Evolutionary conservation across 2,797 vertebrate genomes (phyloP), one percentile per base, ranked within the genome.

Genomic region (Crax fasciolata): DNA sequence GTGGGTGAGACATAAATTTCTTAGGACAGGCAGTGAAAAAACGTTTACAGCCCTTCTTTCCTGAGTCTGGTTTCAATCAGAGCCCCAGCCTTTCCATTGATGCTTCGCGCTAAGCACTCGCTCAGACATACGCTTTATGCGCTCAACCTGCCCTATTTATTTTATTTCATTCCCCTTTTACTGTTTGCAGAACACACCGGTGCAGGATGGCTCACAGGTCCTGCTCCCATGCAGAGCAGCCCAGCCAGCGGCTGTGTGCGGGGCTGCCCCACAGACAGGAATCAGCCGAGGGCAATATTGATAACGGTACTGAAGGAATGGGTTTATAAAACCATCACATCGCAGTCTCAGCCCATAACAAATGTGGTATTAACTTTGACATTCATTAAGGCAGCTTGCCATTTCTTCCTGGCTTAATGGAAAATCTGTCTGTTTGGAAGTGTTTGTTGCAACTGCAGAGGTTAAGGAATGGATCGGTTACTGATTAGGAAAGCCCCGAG

Each of bases 1-100:
- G 97, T 97, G 98, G 97, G 97, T 98, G 97, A 98, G 97, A 98
- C 96, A 98, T 98, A 97, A 97, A 98, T 98, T 98, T 98, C 97
- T 98, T 96, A 97, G 96, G 97, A 97, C 97, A 98, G 97, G 97
- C 96, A 97, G 96, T 95, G 97, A 97, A 97, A 97, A 97, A 97
- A 96, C 92, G 62, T 97, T 97, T 97, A 97, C 96, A 97, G 95
- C 96, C 96, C 97, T 97, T 97, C 96, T 97, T 98, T 97, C 94
- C 97, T 87, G 96, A 97, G 97, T 98, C 98, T 98, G 98, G 97
- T 98, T 98, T 97, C 97, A 98, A 98, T 98, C 97, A 98, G 96
- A 70, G 87, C 88, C 68, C 92, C 71, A 76, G 96, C 92, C 95
- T 30, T 87, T 96, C 52, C 88, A 87, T 87, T 32, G 88, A 90